Evolutionary conservation across 2,113 vertebrate genomes (phyloP).

Genomic region (Gallinago undulata): DNA sequence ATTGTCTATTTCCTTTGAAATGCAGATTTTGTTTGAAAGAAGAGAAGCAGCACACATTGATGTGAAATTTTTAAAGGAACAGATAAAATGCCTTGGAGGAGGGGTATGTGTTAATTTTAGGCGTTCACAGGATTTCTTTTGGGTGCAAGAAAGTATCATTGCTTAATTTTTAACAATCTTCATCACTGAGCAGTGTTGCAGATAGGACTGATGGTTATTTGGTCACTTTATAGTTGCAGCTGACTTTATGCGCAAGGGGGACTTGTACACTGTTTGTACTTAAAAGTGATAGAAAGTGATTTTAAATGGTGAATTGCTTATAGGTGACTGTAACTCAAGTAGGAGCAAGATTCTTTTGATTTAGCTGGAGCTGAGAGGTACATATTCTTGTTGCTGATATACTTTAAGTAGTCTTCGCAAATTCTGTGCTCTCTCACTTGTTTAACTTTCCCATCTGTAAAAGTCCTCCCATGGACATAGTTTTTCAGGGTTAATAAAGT

Average conservation of each 20-base stretch:
- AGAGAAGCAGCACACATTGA: neutral
- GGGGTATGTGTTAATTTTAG: neutral
- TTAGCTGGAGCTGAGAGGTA: neutral
- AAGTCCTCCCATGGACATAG: neutral
- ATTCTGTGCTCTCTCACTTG: neutral
- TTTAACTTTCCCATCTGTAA: neutral
- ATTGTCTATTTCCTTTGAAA: slow-evolving; percentile 37
- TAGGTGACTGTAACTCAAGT: neutral
- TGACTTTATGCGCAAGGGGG: neutral
- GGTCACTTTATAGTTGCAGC: neutral
- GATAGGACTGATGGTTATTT: neutral
- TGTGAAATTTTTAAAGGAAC: neutral
- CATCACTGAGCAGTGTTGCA: neutral
- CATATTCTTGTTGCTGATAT: neutral
- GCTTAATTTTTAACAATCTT: neutral
- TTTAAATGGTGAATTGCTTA: neutral
- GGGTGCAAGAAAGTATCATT: neutral
- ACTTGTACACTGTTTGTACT: neutral
- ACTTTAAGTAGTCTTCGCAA: neutral
- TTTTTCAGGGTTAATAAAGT: neutral
- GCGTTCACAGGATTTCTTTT: neutral
- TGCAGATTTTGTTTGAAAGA: slow-evolving; percentile 39
- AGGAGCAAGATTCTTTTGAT: neutral
- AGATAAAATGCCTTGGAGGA: neutral
- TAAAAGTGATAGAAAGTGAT: neutral